Evolutionary conservation across 2,888 invertebrate genomes (phyloP).

Genomic region (Acanthococcus lagerstroemiae): DNA sequence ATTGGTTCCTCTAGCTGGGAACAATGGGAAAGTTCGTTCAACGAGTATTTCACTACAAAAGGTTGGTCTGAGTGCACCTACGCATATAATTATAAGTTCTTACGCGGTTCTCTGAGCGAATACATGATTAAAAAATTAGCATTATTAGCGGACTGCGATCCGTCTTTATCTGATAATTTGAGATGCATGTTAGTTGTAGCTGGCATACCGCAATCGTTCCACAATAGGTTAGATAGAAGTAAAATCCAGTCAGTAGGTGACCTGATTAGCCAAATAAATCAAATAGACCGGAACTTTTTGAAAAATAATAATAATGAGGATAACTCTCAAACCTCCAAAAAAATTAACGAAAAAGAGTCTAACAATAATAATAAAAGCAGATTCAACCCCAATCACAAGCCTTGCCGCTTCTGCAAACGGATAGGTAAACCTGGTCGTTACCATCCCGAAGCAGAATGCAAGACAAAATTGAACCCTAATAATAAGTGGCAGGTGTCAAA

Average conservation of each 20-base stretch:
- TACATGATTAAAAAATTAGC: conserved; percentile 2
- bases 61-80: conserved; percentile 7
- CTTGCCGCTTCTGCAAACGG: too few species aligned
- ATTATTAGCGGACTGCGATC: conserved; percentile 1
- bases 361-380: neutral
- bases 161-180: neutral
- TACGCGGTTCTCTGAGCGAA: neutral
- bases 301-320: neutral
- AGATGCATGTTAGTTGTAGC: neutral
- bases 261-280: neutral
- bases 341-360: neutral
- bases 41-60: neutral
- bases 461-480: too few species aligned
- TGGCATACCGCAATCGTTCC: neutral
- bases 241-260: neutral
- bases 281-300: neutral
- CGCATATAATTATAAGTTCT: neutral
- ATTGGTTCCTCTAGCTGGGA: neutral
- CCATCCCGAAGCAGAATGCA: too few species aligned
- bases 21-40: neutral
- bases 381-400: too few species aligned
- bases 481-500: too few species aligned
- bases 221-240: neutral
- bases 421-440: too few species aligned
- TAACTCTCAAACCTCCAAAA: neutral